Percentiles rank a stretch among this genome's conserved stretches.
Conservation (phyloP, 2,797 vertebrate genomes). For the Linurgus olivaceus region DNA sequence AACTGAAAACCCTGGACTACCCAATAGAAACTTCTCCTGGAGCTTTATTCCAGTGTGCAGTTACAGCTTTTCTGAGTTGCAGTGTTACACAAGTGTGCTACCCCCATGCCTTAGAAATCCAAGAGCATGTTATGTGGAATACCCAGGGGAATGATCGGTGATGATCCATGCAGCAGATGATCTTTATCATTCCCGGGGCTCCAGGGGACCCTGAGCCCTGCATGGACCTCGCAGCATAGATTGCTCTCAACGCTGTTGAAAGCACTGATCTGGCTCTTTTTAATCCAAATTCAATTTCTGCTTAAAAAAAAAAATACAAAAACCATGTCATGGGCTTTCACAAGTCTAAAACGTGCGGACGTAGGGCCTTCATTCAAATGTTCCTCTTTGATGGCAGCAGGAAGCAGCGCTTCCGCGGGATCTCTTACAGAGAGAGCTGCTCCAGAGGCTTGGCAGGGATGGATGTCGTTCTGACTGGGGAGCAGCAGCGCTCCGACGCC, state of each 20-base stretch:
- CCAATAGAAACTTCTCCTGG: background rate
- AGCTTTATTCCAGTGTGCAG: background rate
- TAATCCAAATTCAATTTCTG: background rate
- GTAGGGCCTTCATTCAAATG: background rate
- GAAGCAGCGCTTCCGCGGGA: constrained; percentile 1
- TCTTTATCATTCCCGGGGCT: background rate
- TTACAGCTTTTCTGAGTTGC: background rate
- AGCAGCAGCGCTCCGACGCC: background rate
- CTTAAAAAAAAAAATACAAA: background rate
- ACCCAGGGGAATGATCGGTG: background rate
- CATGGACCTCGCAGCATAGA: background rate
- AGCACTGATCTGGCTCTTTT: background rate
- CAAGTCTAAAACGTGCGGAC: background rate
- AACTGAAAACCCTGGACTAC: background rate
- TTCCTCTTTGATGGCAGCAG: constrained; percentile 44
- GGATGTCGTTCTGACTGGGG: background rate
- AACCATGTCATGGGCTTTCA: background rate
- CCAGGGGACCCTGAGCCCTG: background rate
- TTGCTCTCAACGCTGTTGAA: background rate
- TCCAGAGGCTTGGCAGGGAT: constrained; percentile 10
- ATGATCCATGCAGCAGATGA: background rate
- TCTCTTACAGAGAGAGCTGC: background rate
- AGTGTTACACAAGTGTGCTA: background rate
- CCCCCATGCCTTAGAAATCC: background rate
- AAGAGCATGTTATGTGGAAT: background rate